A percentile compares a stretch with the other conserved stretches of the same genome.
Evolutionary conservation across 2,888 invertebrate genomes (phyloP).

Genomic region (Patella caerulea): DNA sequence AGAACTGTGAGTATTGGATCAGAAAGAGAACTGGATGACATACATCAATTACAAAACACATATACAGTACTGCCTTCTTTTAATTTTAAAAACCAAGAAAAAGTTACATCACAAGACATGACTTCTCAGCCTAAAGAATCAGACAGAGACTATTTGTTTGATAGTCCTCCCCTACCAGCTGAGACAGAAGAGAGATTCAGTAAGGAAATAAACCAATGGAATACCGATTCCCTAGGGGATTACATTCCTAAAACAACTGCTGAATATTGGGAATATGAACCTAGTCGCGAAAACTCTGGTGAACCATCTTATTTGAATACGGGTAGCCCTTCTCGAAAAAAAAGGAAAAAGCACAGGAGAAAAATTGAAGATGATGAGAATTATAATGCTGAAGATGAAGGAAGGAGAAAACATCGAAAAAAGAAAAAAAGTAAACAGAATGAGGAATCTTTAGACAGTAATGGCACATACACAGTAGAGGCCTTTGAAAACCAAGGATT

Average conservation of each 20-base stretch:
- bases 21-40: slow-evolving; percentile 50
- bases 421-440: slow-evolving; percentile 15
- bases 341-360: slow-evolving; percentile 26
- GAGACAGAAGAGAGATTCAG: slow-evolving; percentile 11
- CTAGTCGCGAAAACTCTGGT: too few relatives aligned
- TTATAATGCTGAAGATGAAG: background rate
- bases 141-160: slow-evolving; percentile 21
- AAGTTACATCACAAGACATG: slow-evolving; percentile 10
- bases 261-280: too few relatives aligned
- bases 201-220: background rate
- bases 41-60: slow-evolving; percentile 40
- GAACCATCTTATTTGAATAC: background rate
- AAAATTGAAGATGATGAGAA: background rate
- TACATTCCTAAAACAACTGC: too few relatives aligned
- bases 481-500: background rate
- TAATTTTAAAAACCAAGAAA: slow-evolving; percentile 13
- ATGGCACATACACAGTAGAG: slow-evolving; percentile 45
- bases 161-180: slow-evolving; percentile 32
- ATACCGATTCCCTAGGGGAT: too few relatives aligned
- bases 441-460: slow-evolving; percentile 45
- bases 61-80: slow-evolving; percentile 28
- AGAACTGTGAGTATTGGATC: slow-evolving; percentile 48
- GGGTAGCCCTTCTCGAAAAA: slow-evolving; percentile 34
- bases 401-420: slow-evolving; percentile 7
- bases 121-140: slow-evolving; percentile 27